A percentile compares a stretch with the other conserved stretches of the same genome.
Conservation (phyloP, 2,888 invertebrate genomes). For the Idaea aversata region DNA sequence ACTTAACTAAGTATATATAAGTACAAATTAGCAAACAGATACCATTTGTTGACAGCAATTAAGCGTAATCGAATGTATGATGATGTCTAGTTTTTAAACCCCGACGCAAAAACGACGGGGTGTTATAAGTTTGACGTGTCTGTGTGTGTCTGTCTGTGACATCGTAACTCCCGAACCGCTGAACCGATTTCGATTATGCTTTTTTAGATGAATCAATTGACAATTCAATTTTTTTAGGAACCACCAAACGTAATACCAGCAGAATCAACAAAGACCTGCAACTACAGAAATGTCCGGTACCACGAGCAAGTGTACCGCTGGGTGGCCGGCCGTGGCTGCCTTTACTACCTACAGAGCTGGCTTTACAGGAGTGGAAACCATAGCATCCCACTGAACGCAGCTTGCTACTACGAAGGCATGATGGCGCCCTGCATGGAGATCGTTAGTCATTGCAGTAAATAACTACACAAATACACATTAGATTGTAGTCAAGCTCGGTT, state of each 20-base stretch:
- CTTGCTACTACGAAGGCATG: constrained; percentile 58
- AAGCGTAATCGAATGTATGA: no score
- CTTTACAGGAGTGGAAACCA: constrained; percentile 57
- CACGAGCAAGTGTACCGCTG: constrained; percentile 70
- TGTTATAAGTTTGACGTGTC: no score
- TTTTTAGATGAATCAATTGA: background rate
- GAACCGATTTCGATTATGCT: no score
- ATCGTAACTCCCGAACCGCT: no score
- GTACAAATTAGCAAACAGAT: no score
- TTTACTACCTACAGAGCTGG: constrained; percentile 65
- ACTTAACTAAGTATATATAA: no score
- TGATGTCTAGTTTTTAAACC: no score
- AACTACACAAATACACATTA: constrained; percentile 1
- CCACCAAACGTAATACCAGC: constrained; percentile 48
- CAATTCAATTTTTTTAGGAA: constrained; percentile 44
- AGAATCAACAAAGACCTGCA: constrained; percentile 54
- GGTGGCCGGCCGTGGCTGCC: constrained; percentile 69
- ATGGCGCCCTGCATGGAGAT: constrained; percentile 69
- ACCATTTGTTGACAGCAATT: no score
- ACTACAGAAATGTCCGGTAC: constrained; percentile 60
- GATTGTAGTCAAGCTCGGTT: background rate
- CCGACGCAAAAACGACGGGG: no score
- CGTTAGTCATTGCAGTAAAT: constrained; percentile 43
- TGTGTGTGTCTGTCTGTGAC: no score
- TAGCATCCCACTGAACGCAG: constrained; percentile 52